Base-by-base conservation (phyloP, 2,797 vertebrate genomes). In the Cryptoprocta ferox region DNA sequence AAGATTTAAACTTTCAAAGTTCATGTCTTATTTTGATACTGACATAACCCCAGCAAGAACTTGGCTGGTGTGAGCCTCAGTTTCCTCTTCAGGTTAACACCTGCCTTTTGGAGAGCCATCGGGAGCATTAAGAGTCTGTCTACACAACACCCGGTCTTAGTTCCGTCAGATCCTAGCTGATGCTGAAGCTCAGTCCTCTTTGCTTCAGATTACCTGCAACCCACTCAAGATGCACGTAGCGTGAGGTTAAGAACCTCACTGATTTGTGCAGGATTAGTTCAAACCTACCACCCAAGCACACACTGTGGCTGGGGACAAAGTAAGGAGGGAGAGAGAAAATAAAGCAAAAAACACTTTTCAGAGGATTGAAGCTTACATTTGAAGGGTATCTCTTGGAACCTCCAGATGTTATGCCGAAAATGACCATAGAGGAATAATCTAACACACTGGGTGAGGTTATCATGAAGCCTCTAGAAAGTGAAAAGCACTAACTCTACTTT, bases 1-100 rank as follows among this genome's bases (percentile, higher is more conserved):
- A 96, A 88, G 96, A 61, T 28, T 28, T 56, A 61, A 65, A 83
- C 53, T 53, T 89, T 39, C n/a, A 75, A 83, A 90, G 39, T 81
- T 71, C 53, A 42, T 8, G 42, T 81, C 84, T 66, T 78, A 78
- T 35, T 84, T 78, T 78, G 39, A 80, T 75, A 70, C 16, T 65
- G 16, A n/a, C 18, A 39, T 18, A 42, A 45, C 39, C 26, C 65
- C 65, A 30, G 14, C 13, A 78, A 78, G 28, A 53, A 37, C 3
- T 35, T 32, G 35, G 37, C 37, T 65, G 79, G 32, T 65, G 56
- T 75, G 86, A 71, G 24, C 16, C 16, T 32, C 26, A 21, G 48
- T 59, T 89, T 85, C 48, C 63, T 85, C 91, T 75, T 71, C 50
- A 48, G 70, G 30, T n/a, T 48, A 21, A 48, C 5, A 30, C 2